These are phyloP conservation scores for Ceuthmochares aereus DNA, from an alignment of 2,113 vertebrate genomes.

Conservation along the genomic window DNA sequence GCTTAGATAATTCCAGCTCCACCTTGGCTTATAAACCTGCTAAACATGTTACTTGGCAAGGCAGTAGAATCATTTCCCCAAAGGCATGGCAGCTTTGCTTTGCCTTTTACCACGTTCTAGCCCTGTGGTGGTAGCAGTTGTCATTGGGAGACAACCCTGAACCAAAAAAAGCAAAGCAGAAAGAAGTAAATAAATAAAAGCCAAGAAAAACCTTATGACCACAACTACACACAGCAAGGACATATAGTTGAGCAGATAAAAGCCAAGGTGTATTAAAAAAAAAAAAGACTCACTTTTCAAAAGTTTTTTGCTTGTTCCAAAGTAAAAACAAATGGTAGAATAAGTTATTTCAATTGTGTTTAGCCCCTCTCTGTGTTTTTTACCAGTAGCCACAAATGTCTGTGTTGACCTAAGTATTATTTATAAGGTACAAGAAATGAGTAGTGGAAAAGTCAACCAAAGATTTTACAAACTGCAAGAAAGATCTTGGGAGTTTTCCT, in stretches of 20 bases:
- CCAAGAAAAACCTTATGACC: not conserved
- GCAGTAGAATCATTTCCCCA: slow-evolving; percentile 6
- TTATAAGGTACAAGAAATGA: slow-evolving; percentile 31
- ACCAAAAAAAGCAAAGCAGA: not conserved
- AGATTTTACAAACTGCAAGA: not conserved
- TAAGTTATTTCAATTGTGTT: slow-evolving; percentile 53
- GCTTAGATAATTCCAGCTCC: not conserved
- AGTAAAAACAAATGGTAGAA: slow-evolving; percentile 34
- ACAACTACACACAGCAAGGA: not conserved
- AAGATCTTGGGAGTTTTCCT: not conserved
- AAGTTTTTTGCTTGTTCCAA: not conserved
- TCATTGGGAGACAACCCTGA: slow-evolving; percentile 21
- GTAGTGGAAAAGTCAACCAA: not conserved
- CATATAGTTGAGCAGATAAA: not conserved
- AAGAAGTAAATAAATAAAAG: slow-evolving; percentile 21
- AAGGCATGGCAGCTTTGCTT: slow-evolving; percentile 17
- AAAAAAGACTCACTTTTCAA: slow-evolving; percentile 7
- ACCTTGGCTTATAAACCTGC: slow-evolving; percentile 46
- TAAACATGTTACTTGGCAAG: slow-evolving; percentile 54
- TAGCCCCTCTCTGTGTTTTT: slow-evolving; percentile 43
- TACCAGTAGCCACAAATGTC: slow-evolving; percentile 59
- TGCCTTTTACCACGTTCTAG: slow-evolving; percentile 10
- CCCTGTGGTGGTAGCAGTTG: not conserved
- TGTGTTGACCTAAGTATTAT: slow-evolving; percentile 51
- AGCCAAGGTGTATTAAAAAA: not conserved